A percentile compares a stretch with the other conserved stretches of the same genome.
Conservation (phyloP, 2,113 vertebrate species). For the Psittacula cyanocephala region DNA sequence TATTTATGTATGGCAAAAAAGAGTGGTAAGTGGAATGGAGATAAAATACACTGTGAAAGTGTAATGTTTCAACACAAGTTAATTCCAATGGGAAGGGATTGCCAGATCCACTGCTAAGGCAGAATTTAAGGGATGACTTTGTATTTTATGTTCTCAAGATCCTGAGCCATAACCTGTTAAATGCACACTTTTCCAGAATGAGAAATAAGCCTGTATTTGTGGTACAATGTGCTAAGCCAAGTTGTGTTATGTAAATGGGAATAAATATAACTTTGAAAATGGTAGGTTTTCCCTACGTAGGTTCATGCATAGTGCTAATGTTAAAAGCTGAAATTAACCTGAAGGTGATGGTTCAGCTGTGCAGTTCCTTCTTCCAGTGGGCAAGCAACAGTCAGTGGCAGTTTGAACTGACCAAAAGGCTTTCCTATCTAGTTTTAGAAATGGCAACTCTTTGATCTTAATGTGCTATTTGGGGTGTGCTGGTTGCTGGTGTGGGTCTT, state of each 20-base stretch:
- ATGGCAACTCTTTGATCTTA: not conserved
- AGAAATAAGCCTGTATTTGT: not conserved
- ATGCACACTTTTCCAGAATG: fast-evolving
- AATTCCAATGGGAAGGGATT: not conserved
- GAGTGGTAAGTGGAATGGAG: not conserved
- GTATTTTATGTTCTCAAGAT: not conserved
- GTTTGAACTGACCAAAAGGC: not conserved
- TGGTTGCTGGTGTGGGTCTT: not conserved
- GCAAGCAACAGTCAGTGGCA: not conserved
- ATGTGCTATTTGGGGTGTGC: not conserved
- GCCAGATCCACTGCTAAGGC: not conserved
- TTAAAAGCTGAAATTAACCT: not conserved
- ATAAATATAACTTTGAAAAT: not conserved
- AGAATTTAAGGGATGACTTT: not conserved
- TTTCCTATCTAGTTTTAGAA: not conserved
- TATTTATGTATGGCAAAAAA: not conserved
- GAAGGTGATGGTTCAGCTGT: not conserved
- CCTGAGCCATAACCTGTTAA: not conserved
- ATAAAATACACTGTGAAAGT: not conserved
- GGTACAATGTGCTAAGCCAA: not conserved
- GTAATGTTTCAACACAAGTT: not conserved
- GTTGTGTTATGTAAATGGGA: not conserved
- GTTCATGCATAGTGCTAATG: not conserved
- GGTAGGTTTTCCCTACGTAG: not conserved
- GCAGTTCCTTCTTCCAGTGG: not conserved